Base-by-base conservation (phyloP, 2,888 invertebrate genomes). In the Aleiodes testaceus region DNA sequence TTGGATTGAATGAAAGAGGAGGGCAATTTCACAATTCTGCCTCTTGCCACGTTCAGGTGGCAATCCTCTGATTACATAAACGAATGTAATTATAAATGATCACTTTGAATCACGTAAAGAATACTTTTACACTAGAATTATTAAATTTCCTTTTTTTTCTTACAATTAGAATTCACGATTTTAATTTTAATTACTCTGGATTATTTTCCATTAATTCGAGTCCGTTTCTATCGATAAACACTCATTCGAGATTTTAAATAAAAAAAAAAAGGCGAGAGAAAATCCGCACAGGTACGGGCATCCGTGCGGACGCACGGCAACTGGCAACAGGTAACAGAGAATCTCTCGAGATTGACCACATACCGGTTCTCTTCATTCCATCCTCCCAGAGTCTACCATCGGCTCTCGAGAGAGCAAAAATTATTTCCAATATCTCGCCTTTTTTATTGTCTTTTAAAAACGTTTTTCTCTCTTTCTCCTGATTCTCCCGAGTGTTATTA, bases 321-420 rank as follows among this genome's bases (percentile, higher is more conserved):
- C 63, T 63, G 63, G 63, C 63, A 63, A 63, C 63, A 63, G 63
- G 44, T 4, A 44, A 22, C n/a, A 63, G 20, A 63, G 63, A 63
- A 44, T 66, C 36, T 66, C 14, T 66, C 52, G 42, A 69, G 69
- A 69, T 69, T 69, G 63, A 69, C 69, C 69, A 52, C 69, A 69
- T 69, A 69, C 69, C 69, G 69, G 69, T 69, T 69, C 59, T 69
- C 69, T 44, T 63, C 63, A 63, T 63, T 63, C 63, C 63, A 63
- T 63, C 45, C 63, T 42, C n/a, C 53, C 14, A 63, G 22, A 63
- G 45, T 20, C 59, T 11, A 63, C 63, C 45, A 45, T 45, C 63
- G 45, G 22, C 3, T n/a, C n/a, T 12, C 11, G 44, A 61, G 26
- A 26, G 22, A 22, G 59, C 59, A 59, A 59, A 59, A 59, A 59